phyloP scores from a whole-genome alignment of 2,888 invertebrate species.

The Dinocampus coccinellae region DNA sequence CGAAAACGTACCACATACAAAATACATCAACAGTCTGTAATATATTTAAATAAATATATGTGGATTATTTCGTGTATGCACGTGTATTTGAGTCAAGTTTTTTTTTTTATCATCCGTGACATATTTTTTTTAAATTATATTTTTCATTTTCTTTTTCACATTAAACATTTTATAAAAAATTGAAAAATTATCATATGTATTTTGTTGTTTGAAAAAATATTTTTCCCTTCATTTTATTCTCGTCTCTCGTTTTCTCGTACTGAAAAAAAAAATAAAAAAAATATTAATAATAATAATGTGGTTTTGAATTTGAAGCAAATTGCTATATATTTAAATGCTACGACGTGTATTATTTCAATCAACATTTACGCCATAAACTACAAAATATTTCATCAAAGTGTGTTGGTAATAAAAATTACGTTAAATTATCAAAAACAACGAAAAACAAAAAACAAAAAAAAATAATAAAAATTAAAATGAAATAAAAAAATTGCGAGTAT shows the following conservation, averaged over 20 bases:
- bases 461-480: neutral
- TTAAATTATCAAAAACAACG: constrained; percentile 4
- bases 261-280: neutral
- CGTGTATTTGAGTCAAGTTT: too few species aligned
- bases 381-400: constrained; percentile 11
- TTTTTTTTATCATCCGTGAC: too few species aligned
- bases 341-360: constrained; percentile 21
- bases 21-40: constrained; percentile 37
- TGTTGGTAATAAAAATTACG: constrained; percentile 20
- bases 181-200: too few species aligned
- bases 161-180: too few species aligned
- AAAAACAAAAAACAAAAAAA: neutral
- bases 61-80: too few species aligned
- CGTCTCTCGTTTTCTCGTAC: too few species aligned
- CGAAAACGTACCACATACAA: too few species aligned
- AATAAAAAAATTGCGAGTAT: neutral
- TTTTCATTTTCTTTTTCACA: too few species aligned
- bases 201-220: too few species aligned
- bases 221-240: neutral
- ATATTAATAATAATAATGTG: neutral
- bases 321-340: neutral
- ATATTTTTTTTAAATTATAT: too few species aligned
- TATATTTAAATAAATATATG: neutral
- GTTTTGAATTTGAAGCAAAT: constrained; percentile 10
- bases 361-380: constrained; percentile 31